Evolutionary conservation across 2,888 invertebrate species (phyloP), one percentile per base, ranked within the genome.

Genomic region (Oscheius sp.): DNA sequence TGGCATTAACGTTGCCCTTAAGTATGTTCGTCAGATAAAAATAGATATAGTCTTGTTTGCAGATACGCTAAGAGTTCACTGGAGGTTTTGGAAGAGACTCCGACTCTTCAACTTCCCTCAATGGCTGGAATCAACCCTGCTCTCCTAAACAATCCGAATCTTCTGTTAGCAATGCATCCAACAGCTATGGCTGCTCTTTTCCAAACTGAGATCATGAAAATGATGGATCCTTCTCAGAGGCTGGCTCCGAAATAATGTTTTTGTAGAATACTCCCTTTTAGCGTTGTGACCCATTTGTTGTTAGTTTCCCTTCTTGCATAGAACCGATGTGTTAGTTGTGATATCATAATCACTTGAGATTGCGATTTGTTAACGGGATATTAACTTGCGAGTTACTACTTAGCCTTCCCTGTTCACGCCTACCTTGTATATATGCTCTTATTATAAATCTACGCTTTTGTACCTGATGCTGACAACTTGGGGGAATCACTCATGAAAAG

Each of bases 1-100:
- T 42, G 96, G 96, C 0, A 93, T 98, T 50, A 96, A 96, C 77
- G 96, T 96, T 85, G 94, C 97, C 90, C 93, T 94, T 93, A 96
- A 95, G 92, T 96, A 96, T 48, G 53, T 32, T 10, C 4, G 11
- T 37, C 13, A 50, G 7, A 68, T n/a, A 7, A 42, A 5, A 42
- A 5, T 42, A 7, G 7, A 42, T 42, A 51, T 3, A 1, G 33
- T 50, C 3, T 53, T 63, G 4, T 5, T 70, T 70, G n/a, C 51
- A 70, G 70, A 58, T 70, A 47, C n/a, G 60, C 57, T 7, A 48
- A 48, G 33, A 50, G 48, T 32, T 70, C 58, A 3, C 9, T 70
- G 29, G 70, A 70, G 21, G 29, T 29, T 5, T 37, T 70, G 70
- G 70, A 70, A 5, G 58, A 58, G 57, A 59, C 58, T 10, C 37